Evolutionary conservation across 2,113 vertebrate genomes (phyloP), one percentile per base, ranked within the genome.

Genomic region (Rhizomys pruinosus): DNA sequence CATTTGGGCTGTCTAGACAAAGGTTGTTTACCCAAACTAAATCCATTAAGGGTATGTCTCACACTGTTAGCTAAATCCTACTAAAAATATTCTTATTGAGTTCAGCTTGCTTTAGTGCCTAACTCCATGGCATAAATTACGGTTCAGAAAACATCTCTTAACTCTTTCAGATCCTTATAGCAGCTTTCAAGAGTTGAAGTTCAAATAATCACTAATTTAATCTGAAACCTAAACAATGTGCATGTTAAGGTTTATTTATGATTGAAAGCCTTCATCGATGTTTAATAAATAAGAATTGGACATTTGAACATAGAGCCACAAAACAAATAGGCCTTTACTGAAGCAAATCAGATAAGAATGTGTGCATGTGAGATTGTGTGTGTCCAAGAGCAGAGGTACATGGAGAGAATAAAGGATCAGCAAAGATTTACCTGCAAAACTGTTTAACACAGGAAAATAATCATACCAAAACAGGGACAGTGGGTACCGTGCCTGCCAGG

Each of bases 1-100:
- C 97, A 97, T 97, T 97, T 97, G 93, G 92, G 86, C 96, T 96
- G 97, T 97, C 97, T 97, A 97, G 97, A 97, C 97, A 96, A 97
- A 97, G 95, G 92, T 97, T 97, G 97, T 97, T 97, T 97, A 97
- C 96, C 94, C 93, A 97, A 96, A 97, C 97, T 96, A 97, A 97
- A 97, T 97, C 97, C 96, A 97, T 97, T 97, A 96, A 96, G 96
- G 93, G 95, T 96, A 94, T 96, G 97, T 96, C 97, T 96, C 96
- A 90, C 93, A 94, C 92, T 96, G 96, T 94, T 97, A 96, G 96
- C 95, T 96, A 95, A 97, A 96, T 96, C 96, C 94, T 94, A 93
- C 94, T 95, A 84, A 97, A 97, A 97, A 96, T 97, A 96, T 96
- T 96, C 96, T 73, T 94, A 76, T 89, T 96, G 96, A 96, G 89